Conservation (phyloP, 1,140 invertebrate genomes). For the Hypsibius dujardini region DNA sequence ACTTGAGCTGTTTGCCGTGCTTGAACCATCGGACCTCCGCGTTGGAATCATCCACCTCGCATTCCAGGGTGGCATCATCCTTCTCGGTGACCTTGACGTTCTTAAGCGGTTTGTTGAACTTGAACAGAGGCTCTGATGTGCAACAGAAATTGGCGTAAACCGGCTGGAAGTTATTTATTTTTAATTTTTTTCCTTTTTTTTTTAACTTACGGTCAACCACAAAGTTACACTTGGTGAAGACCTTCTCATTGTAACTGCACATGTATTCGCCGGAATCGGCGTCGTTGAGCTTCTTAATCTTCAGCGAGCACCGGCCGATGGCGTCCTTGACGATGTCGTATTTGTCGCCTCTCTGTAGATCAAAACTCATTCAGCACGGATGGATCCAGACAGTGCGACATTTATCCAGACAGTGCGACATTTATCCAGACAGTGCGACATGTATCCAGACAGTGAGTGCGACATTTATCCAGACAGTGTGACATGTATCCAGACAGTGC, state of each 20-base stretch:
- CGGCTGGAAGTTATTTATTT: no score
- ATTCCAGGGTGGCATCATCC: constrained; percentile 73
- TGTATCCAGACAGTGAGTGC: no score
- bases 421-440: no score
- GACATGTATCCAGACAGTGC: no score
- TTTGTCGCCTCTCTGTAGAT: constrained; percentile 55
- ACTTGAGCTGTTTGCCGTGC: constrained; percentile 62
- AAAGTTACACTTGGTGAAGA: constrained; percentile 31
- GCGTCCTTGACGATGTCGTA: constrained; percentile 74
- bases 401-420: no score
- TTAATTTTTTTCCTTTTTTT: constrained; percentile 13
- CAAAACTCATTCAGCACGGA: no score
- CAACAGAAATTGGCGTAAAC: no score
- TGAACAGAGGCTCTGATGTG: constrained; percentile 86
- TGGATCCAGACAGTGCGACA: no score
- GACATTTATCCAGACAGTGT: no score
- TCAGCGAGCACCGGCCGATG: constrained; percentile 66
- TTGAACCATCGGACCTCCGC: constrained; percentile 92
- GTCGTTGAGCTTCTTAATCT: constrained; percentile 60
- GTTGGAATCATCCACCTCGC: constrained; percentile 83
- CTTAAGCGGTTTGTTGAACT: constrained; percentile 86
- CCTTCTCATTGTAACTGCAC: constrained; percentile 42
- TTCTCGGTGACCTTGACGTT: constrained; percentile 80
- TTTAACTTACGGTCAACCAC: constrained; percentile 31
- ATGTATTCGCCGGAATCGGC: constrained; percentile 71